Base-by-base conservation (phyloP, 2,888 invertebrate species). In the Leucoma salicis region DNA sequence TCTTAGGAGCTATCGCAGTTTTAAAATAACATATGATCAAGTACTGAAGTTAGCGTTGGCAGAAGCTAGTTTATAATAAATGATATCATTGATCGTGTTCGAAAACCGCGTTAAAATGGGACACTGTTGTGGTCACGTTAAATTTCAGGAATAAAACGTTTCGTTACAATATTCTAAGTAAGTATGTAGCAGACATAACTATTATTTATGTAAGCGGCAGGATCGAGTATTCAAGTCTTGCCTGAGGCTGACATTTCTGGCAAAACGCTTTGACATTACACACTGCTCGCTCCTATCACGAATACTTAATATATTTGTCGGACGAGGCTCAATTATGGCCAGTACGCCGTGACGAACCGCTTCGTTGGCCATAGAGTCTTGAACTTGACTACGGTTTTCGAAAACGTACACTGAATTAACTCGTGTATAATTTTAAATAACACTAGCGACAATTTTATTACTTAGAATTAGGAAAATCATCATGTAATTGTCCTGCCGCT, bases 291-390 rank as follows among this genome's bases (percentile, higher is more conserved):
- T 66, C 68, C 68, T 74, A 81, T 78, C 70, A 74, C 71, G 74
- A 76, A 77, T 75, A 77, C 73, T 78, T 82, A 79, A 82, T 81
- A 78, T 73, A 78, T 80, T 82, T 80, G 76, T 78, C 67, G 78
- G 78, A 63, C 65, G 63, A 66, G 64, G 63, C 61, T 74, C 77
- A 77, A 76, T 79, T 76, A 74, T 71, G 74, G 66, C 46, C 80
- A 76, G 74, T 69, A 63, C 69, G 64, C 64, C 80, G 74, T 82
- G 76, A 82, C 81, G 78, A 59, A 49, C 63, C 74, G 80, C 70
- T 76, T 67, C 66, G 70, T 50, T 75, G 71, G 60, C 65, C 77
- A 59, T 53, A 49, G 56, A 65, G 58, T 59, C 63, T 60, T 57
- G 61, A 61, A 59, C 58, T 46, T 39, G 45, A 41, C 48, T 60